Base-by-base conservation (phyloP, 2,797 vertebrate genomes). In the Gambelia wislizenii region DNA sequence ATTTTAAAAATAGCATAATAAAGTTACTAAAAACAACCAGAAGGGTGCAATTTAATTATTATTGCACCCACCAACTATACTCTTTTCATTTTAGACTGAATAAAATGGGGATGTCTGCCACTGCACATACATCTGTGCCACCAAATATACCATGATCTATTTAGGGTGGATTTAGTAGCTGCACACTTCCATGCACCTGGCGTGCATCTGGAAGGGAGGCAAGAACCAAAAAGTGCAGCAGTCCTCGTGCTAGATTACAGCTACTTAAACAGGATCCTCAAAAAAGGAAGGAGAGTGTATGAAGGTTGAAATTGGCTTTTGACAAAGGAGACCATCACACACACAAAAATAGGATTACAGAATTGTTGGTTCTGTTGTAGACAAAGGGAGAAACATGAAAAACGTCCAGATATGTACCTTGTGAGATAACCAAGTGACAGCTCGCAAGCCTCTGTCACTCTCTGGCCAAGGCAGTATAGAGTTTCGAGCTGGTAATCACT, bases 1-100 rank as follows among this genome's bases (percentile, higher is more conserved):
- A 59, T 33, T 92, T 91, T 52, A 87, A 89, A 90, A 64, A 72
- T 90, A 20, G 14, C 92, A 92, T 74, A 88, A 54, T 42, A 39
- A 54, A 56, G 39, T 67, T 67, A 67, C 42, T n/a, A 69, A 25
- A 61, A 44, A 47, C 3, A 6, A 72, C 22, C 69, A 27, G 39
- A 27, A 89, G 25, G 69, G 9, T 33, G 16, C 16, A 33, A n/a
- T 49, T 81, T 67, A 42, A 36, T 39, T 52, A 74, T 70, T 44
- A n/a, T 13, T 54, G 30, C 10, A 54, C 27, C 81, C 78, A 69
- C 25, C 47, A 80, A 42, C n/a, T 80, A 61, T 36, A 9, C 22
- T 36, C 16, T 67, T 87, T 79, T 64, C 47, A 49, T 59, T 79
- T 80, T 69, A 36, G 52, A 30, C 16, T 25, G 20, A 64, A 33